Base-by-base conservation (phyloP, 2,797 vertebrate species). In the Oophaga sylvatica region DNA sequence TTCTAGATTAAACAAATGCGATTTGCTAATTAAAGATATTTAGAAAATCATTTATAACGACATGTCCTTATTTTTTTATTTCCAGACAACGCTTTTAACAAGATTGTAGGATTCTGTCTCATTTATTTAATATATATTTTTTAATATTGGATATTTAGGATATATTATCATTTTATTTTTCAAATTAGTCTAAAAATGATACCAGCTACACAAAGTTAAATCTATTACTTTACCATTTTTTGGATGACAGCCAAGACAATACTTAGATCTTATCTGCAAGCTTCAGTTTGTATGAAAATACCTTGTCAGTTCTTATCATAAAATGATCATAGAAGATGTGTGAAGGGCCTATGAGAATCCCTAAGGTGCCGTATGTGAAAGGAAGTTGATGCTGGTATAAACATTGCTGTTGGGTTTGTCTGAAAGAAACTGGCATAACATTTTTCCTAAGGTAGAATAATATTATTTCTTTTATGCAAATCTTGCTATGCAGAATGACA, bases 291-390 rank as follows among this genome's bases (percentile, higher is more conserved):
- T 77, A 77, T 56, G 22, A 56, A 77, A 77, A 77, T 56, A 56
- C 75, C 56, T 77, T 77, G 75, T 77, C 75, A 77, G 75, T 77
- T 77, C 75, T 77, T 77, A 77, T 77, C 75, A 56, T 77, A 77
- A 53, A 77, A 56, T 77, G 48, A 53, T 77, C 75, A 77, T 26
- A 77, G n/a, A 26, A 77, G 20, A 56, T 77, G n/a, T 56, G 75
- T 77, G 75, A 77, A 77, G 48, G 75, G 75, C 75, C 48, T 77
- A 56, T 53, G 12, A 77, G 45, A 77, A 56, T 56, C 75, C 75
- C 48, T 48, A 26, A 77, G 75, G 75, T 56, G 75, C 48, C 48
- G 13, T 22, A 77, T 77, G 13, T 26, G 75, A 77, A 22, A 77
- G 75, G 48, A 77, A 77, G 45, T 56, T 13, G 75, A 56, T 77